A percentile compares a stretch with the other conserved stretches of the same genome.
These are phyloP conservation scores for Paramisgurnus dabryanus DNA, from an alignment of 2,113 vertebrate species.

Conservation along the genomic window DNA sequence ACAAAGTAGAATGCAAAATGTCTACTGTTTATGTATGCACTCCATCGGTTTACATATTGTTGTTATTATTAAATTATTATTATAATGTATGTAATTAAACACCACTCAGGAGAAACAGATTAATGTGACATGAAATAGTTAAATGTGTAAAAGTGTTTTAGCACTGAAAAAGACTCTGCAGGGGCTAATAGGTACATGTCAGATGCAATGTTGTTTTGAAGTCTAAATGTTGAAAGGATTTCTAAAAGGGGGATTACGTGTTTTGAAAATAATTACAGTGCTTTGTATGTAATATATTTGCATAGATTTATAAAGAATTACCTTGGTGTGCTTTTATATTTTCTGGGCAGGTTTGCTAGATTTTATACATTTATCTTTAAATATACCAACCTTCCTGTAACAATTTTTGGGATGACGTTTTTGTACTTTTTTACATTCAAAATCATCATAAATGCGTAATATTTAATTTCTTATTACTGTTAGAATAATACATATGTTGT, in stretches of 20 bases:
- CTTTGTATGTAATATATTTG: conserved; percentile 42
- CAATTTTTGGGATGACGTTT: neutral
- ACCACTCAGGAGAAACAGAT: conserved; percentile 36
- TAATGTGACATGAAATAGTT: conserved; percentile 32
- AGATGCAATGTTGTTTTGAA: conserved; percentile 3
- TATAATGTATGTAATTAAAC: neutral
- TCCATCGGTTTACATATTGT: conserved; percentile 44
- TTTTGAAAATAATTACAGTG: conserved; percentile 21
- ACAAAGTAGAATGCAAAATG: neutral
- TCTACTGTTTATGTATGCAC: conserved; percentile 33
- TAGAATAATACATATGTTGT: neutral
- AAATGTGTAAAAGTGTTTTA: neutral
- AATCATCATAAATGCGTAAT: neutral
- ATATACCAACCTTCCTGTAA: neutral
- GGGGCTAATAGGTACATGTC: conserved; percentile 8
- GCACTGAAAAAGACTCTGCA: neutral
- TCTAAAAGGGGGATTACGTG: conserved; percentile 56
- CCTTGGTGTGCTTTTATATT: conserved; percentile 40
- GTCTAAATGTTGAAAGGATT: conserved; percentile 61
- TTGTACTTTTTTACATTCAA: conserved; percentile 4
- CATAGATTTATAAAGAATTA: conserved; percentile 46
- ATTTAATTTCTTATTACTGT: conserved; percentile 34
- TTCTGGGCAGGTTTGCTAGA: conserved; percentile 46
- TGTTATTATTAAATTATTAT: conserved; percentile 14
- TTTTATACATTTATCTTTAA: conserved; percentile 45